Conservation (phyloP, 2,888 invertebrate species). For the Ophion obscuratus region DNA sequence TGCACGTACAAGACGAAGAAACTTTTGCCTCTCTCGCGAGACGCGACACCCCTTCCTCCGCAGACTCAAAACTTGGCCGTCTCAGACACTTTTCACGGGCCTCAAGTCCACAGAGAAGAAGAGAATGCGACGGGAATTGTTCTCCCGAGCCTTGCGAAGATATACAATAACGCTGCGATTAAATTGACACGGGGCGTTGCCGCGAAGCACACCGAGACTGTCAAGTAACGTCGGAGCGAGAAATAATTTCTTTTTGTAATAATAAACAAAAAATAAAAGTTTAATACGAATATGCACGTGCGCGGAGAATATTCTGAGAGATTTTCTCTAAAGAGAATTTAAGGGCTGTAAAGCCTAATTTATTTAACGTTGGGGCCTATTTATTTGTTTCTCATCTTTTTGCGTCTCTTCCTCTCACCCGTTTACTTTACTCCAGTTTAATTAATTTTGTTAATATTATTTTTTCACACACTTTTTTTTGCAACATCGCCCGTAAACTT, state of each 20-base stretch:
- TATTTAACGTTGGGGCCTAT: slow-evolving; percentile 51
- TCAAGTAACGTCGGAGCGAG: slow-evolving; percentile 30
- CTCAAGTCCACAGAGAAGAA: too few species aligned
- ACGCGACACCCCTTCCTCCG: background rate
- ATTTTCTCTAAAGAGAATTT: slow-evolving; percentile 51
- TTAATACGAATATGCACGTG: background rate
- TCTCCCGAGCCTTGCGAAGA: slow-evolving; percentile 23
- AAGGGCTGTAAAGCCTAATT: slow-evolving; percentile 54
- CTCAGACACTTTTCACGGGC: too few species aligned
- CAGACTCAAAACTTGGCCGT: too few species aligned
- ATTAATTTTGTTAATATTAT: too few species aligned
- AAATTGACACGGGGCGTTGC: slow-evolving; percentile 3
- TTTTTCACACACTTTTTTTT: too few species aligned
- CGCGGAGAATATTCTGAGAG: background rate
- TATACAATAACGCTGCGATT: slow-evolving; percentile 10
- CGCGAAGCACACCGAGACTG: background rate
- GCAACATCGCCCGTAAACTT: too few species aligned
- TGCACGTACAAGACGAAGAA: too few species aligned
- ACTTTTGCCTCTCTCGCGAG: slow-evolving; percentile 4
- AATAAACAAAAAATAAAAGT: background rate
- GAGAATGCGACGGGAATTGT: background rate
- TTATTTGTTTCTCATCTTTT: slow-evolving; percentile 30
- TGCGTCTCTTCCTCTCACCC: slow-evolving; percentile 1
- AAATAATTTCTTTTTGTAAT: background rate
- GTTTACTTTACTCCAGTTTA: too few species aligned